Conservation (phyloP, 1,140 invertebrate species). For the Brachionus angularis region DNA sequence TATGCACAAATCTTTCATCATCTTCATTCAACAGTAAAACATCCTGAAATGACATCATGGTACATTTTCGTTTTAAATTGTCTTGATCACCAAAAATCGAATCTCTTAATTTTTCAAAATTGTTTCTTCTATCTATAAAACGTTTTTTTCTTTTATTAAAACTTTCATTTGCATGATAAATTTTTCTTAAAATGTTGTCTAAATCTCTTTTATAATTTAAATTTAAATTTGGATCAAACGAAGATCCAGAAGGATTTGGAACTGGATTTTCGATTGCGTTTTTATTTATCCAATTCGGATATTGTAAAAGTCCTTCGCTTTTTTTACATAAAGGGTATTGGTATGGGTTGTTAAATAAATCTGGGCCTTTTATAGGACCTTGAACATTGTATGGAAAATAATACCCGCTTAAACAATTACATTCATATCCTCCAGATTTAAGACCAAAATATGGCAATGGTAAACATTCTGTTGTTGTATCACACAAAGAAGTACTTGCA, state of each 20-base stretch:
- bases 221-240: slow-evolving; percentile 14
- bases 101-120: slow-evolving; percentile 40
- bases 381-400: slow-evolving; percentile 23
- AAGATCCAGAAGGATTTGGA: neutral
- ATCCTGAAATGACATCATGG: neutral
- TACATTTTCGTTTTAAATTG: slow-evolving; percentile 1
- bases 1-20: slow-evolving; percentile 19
- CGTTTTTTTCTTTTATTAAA: slow-evolving; percentile 13
- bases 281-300: slow-evolving; percentile 35
- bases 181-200: neutral
- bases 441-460: slow-evolving; percentile 1
- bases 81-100: slow-evolving; percentile 35
- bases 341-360: neutral
- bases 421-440: slow-evolving; percentile 39
- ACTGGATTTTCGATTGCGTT: slow-evolving; percentile 8
- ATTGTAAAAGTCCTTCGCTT: slow-evolving; percentile 27
- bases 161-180: no score
- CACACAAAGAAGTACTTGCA: slow-evolving; percentile 28
- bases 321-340: slow-evolving; percentile 2
- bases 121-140: slow-evolving; percentile 35
- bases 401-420: slow-evolving; percentile 21
- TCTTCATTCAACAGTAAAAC: slow-evolving; percentile 30
- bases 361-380: slow-evolving; percentile 11
- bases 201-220: neutral
- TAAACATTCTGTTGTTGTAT: slow-evolving; percentile 10